Evolutionary conservation across 2,888 invertebrate genomes (phyloP), one percentile per base, ranked within the genome.

Genomic region (Adelognathus sp.): DNA sequence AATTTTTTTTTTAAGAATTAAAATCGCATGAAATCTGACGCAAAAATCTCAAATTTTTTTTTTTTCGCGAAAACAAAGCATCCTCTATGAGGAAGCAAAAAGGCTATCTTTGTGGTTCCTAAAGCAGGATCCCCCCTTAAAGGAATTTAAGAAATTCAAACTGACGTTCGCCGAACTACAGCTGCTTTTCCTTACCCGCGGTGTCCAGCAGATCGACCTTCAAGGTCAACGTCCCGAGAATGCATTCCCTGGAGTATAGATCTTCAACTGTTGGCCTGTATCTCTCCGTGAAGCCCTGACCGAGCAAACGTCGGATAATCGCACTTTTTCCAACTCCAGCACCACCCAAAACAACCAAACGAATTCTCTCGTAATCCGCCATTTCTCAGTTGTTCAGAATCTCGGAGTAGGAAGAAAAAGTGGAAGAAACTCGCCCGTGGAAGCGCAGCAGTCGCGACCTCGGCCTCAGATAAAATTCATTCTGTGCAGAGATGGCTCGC

Each of bases 181-280:
- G 36, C 50, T 18, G 2, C 18, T 24, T 54, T 36, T 36, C 31
- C 78, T 84, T 76, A 91, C 91, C 91, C 27, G 91, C 90, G n/a
- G 91, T 91, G 31, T 91, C 91, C 54, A 91, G 78, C 0, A 91
- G 88, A 54, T 91, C 91, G 86, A 94, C 94, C 92, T 96, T 96
- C 50, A 97, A 92, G 9, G 95, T 95, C 82, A 95, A 94, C 31
- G 94, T 94, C 46, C 96, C 96, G 74, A 97, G 93, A 87, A 96
- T 95, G 90, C 96, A 97, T 90, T 97, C 97, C 74, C 96, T 93
- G 87, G 96, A 96, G 92, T 97, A 97, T 27, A 97, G 93, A 90
- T 98, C 98, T 90, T 98, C 97, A 33, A 97, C 96, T 11, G 97
- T 98, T 85, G 97, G 96, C 84, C 95, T 94, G 92, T 98, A 97